phyloP scores from a whole-genome alignment of 2,113 vertebrate species.

The Semicossyphus pulcher region DNA sequence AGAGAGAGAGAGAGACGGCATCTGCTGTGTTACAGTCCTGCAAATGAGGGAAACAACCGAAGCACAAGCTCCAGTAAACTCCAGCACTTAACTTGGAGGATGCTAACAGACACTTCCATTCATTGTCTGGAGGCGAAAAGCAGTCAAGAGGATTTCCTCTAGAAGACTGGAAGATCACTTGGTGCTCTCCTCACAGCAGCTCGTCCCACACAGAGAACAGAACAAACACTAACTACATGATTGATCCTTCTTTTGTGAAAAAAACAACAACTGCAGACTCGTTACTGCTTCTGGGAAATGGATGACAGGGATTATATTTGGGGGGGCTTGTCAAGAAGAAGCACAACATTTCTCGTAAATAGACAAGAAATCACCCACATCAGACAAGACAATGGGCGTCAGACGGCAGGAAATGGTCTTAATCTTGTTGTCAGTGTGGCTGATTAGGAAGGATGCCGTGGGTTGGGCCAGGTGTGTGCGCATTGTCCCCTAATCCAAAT shows the following conservation, averaged over 20 bases:
- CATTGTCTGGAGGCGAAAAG: constrained; percentile 60
- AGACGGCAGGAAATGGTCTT: constrained; percentile 58
- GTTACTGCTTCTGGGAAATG: background rate
- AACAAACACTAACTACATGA: constrained; percentile 3
- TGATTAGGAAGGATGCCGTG: constrained; percentile 69
- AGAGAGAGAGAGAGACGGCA: background rate
- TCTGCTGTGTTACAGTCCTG: constrained; percentile 19
- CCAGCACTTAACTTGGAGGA: constrained; percentile 47
- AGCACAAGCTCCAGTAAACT: constrained; percentile 12
- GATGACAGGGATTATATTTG: constrained; percentile 2
- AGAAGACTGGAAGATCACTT: constrained; percentile 55
- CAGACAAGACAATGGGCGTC: constrained; percentile 46
- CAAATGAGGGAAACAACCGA: constrained; percentile 20
- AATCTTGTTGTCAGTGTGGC: constrained; percentile 44
- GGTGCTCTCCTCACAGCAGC: constrained; percentile 27
- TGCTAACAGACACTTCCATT: constrained; percentile 75
- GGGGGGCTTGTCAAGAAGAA: constrained; percentile 3
- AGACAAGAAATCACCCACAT: background rate
- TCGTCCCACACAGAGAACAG: background rate
- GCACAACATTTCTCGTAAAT: constrained; percentile 4
- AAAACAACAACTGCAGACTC: background rate
- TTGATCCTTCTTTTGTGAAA: constrained; percentile 8
- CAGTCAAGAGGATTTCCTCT: constrained; percentile 78
- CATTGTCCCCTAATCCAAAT: constrained; percentile 49
- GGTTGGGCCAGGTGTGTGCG: constrained; percentile 58